Percentiles rank a stretch among this genome's conserved stretches.
Evolutionary conservation across 37 sponge, comb jelly and placozoan species (phyloP).

Genomic region (Eunapius fragilis): DNA sequence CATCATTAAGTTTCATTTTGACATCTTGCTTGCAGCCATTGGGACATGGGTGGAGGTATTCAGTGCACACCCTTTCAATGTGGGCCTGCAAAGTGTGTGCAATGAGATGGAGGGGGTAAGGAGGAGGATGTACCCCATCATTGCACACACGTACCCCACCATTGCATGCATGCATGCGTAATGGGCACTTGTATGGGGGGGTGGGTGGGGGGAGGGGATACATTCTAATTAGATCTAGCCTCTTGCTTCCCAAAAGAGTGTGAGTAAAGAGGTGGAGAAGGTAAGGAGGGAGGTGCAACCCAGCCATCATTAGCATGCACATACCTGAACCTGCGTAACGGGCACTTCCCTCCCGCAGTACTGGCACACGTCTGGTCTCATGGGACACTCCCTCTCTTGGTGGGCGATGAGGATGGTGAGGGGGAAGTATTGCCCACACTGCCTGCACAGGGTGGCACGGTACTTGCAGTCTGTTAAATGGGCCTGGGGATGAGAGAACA

Average conservation of each 20-base stretch:
- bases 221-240: too few species aligned
- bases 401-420: background rate
- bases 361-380: slow-evolving; percentile 48
- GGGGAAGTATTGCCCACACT: slow-evolving; percentile 55
- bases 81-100: slow-evolving; percentile 26
- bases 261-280: too few species aligned
- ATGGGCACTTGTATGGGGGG: too few species aligned
- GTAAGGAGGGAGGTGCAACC: background rate
- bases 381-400: slow-evolving; percentile 45
- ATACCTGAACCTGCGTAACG: slow-evolving; percentile 36
- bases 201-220: too few species aligned
- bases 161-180: too few species aligned
- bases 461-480: slow-evolving; percentile 41
- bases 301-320: background rate
- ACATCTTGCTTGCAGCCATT: slow-evolving; percentile 33
- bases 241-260: too few species aligned
- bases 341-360: slow-evolving; percentile 53
- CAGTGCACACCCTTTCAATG: slow-evolving; percentile 39
- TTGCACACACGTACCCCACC: too few species aligned
- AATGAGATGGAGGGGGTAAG: background rate
- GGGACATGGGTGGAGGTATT: slow-evolving; percentile 30
- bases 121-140: background rate
- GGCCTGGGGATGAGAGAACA: slow-evolving; percentile 1
- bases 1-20: slow-evolving; percentile 33
- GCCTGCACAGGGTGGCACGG: slow-evolving; percentile 38